Evolutionary conservation across 2,113 vertebrate species (phyloP), one percentile per base, ranked within the genome.

Genomic region (Zosterops pallidus): DNA sequence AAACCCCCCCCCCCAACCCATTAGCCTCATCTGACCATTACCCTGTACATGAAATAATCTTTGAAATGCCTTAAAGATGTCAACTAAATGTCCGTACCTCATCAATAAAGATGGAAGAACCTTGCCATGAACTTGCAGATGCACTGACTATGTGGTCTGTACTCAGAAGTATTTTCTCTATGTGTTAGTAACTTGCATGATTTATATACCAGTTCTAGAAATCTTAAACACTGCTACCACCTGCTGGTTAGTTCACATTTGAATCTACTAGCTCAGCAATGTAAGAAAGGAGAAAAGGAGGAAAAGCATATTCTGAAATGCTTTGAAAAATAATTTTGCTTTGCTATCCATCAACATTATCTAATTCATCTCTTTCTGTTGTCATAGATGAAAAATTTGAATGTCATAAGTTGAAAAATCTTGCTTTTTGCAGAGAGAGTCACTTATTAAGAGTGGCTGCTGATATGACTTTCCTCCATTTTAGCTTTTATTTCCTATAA

Each of bases 221-320:
- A 82, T 83, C 80, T 92, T 94, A 93, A 94, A 57, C 95, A 39
- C 64, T 96, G 60, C 96, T 97, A 86, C 97, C 97, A 85, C 68
- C 97, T 97, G 89, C 86, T 97, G 97, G 95, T 75, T 89, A 86
- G 49, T 70, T 86, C 67, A 60, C 3, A 14, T 11, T 88, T 68
- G 13, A 25, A 5, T 35, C 19, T 28, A 63, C 20, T 25, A 56
- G 14, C 12, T 52, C 31, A 69, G 37, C 5, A 28, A 77, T 44
- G 29, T 18, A 19, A 56, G 39, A 69, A 63, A 56, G 15, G 8
- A 49, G 16, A 41, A 60, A 90, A 72, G 2, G 3, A 67, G 23
- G 41, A 65, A 93, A 92, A 75, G 2, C 8, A 6, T 53, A 11
- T 12, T 6, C 3, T 50, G 59, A 89, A 91, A 87, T 28, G 15